Evolutionary conservation across 2,797 vertebrate species (phyloP).

Genomic region (Cetoscarus ocellatus): DNA sequence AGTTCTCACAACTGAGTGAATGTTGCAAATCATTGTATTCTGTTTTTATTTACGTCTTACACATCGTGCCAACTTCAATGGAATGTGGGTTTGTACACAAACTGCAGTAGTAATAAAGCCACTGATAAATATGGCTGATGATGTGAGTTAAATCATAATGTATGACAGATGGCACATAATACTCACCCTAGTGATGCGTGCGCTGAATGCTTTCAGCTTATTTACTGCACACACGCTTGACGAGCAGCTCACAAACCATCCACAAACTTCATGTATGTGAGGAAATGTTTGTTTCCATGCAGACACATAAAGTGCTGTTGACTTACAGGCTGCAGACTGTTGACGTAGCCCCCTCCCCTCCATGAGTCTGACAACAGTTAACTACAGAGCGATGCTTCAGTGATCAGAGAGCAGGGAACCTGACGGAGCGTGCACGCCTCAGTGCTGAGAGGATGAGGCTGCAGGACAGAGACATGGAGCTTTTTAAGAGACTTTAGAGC

Average conservation of each 20-base stretch:
- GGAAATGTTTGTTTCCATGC: slow-evolving; percentile 11
- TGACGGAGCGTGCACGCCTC: slow-evolving; percentile 36
- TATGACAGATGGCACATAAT: slow-evolving; percentile 17
- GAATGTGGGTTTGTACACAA: not conserved
- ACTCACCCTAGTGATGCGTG: slow-evolving; percentile 7
- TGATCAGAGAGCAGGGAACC: slow-evolving; percentile 26
- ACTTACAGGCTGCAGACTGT: slow-evolving; percentile 31
- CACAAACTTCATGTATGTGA: not conserved
- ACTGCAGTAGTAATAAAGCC: not conserved
- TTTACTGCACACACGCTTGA: not conserved
- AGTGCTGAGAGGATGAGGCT: slow-evolving; percentile 11
- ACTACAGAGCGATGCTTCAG: slow-evolving; percentile 40
- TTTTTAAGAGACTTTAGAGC: slow-evolving; percentile 30
- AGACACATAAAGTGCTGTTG: slow-evolving; percentile 24
- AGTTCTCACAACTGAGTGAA: no score
- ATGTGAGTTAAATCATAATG: not conserved
- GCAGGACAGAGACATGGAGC: slow-evolving; percentile 1
- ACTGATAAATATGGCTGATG: not conserved
- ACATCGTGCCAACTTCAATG: no score
- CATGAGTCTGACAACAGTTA: slow-evolving; percentile 28
- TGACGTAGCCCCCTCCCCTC: slow-evolving; percentile 17
- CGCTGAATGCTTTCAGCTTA: not conserved
- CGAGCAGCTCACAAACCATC: slow-evolving; percentile 1
- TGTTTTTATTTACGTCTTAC: no score
- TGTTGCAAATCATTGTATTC: no score